Evolutionary conservation across 1,140 invertebrate genomes (phyloP).

Genomic region (Drosophila erecta): DNA sequence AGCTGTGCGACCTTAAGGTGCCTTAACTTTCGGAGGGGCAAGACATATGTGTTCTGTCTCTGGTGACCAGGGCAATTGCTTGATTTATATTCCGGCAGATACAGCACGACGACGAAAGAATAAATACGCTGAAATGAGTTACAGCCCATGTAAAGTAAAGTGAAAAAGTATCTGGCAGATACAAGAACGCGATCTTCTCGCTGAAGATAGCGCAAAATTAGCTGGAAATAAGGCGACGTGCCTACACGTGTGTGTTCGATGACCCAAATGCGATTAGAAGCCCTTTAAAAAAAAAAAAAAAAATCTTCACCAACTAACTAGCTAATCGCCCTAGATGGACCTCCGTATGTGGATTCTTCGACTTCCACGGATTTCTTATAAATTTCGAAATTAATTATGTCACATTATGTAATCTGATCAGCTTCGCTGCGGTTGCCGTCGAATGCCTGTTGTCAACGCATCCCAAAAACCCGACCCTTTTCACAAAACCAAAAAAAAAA

Average conservation of each 20-base stretch:
- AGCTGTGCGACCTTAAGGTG: slow-evolving; percentile 34
- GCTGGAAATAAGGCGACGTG: slow-evolving; percentile 59
- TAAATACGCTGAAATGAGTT: slow-evolving; percentile 42
- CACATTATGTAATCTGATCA: slow-evolving; percentile 84
- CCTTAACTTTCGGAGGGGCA: slow-evolving; percentile 15
- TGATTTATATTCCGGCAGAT: slow-evolving; percentile 71
- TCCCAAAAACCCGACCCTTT: slow-evolving; percentile 57
- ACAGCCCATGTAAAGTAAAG: slow-evolving; percentile 24
- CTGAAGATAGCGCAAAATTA: slow-evolving; percentile 62
- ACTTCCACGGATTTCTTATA: slow-evolving; percentile 36
- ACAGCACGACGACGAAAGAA: slow-evolving; percentile 30
- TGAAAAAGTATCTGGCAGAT: slow-evolving; percentile 21
- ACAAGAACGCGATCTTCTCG: slow-evolving; percentile 48
- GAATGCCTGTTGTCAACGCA: slow-evolving; percentile 51
- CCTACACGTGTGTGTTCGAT: slow-evolving; percentile 61
- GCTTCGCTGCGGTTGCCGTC: slow-evolving; percentile 49
- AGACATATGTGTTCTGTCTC: slow-evolving; percentile 43
- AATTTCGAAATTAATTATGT: slow-evolving; percentile 82
- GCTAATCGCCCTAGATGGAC: slow-evolving; percentile 24
- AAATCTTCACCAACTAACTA: slow-evolving; percentile 11
- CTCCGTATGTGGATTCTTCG: slow-evolving; percentile 25
- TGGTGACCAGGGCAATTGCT: slow-evolving; percentile 56
- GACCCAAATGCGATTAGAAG: slow-evolving; percentile 70
- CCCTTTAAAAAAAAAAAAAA: slow-evolving; percentile 6
- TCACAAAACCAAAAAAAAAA: slow-evolving; percentile 26